Evolutionary conservation across 2,888 invertebrate genomes (phyloP).

Genomic region (Cyclophora punctaria): DNA sequence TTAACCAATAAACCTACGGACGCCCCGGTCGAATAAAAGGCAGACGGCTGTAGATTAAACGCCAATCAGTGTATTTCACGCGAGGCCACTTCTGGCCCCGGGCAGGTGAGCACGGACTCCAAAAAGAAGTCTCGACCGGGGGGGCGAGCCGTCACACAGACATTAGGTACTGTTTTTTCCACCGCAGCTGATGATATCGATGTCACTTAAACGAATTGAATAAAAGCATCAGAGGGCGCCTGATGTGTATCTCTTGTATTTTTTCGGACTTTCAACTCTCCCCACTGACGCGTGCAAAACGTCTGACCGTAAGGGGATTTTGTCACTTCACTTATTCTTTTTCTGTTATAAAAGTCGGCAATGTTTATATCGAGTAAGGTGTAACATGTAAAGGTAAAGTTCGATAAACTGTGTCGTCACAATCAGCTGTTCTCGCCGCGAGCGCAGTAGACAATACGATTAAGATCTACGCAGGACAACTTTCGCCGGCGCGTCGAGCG

Average conservation of each 20-base stretch:
- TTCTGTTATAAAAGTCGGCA: slow-evolving; percentile 1
- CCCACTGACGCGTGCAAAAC: slow-evolving; percentile 26
- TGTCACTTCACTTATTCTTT: slow-evolving; percentile 14
- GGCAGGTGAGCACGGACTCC: slow-evolving; percentile 62
- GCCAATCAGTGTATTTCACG: slow-evolving; percentile 59
- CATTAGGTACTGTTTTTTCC: slow-evolving; percentile 50
- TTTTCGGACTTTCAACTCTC: slow-evolving; percentile 26
- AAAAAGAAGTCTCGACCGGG: slow-evolving; percentile 52
- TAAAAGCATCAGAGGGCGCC: slow-evolving; percentile 59
- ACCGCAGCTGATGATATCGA: slow-evolving; percentile 66
- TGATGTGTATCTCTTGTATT: slow-evolving; percentile 29
- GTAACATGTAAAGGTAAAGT: slow-evolving; percentile 53
- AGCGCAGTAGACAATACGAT: slow-evolving; percentile 76
- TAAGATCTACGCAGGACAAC: slow-evolving; percentile 77
- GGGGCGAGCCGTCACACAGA: slow-evolving; percentile 58
- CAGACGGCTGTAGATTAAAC: slow-evolving; percentile 50
- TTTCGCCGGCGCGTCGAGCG: slow-evolving; percentile 75
- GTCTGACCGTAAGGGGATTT: slow-evolving; percentile 21
- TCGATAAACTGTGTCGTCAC: slow-evolving; percentile 61
- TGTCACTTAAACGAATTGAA: slow-evolving; percentile 75
- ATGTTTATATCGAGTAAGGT: slow-evolving; percentile 24
- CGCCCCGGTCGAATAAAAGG: slow-evolving; percentile 31
- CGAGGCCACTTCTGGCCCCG: slow-evolving; percentile 45
- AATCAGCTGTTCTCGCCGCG: slow-evolving; percentile 70
- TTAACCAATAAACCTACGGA: background rate